phyloP scores from a whole-genome alignment of 2,888 invertebrate genomes.

The Cactoblastis cactorum region DNA sequence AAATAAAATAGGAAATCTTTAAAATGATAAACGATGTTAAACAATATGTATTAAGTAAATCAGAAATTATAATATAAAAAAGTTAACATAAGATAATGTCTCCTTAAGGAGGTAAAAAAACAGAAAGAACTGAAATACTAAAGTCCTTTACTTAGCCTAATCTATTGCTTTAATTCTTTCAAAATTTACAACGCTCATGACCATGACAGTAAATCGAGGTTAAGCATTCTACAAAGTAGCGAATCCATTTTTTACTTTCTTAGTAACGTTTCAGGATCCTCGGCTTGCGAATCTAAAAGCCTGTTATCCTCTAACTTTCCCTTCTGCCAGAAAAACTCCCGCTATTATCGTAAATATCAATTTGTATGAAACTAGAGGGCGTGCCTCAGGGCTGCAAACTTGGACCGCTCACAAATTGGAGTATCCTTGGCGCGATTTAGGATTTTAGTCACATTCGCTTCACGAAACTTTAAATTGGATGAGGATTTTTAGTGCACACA shows the following conservation, averaged over 20 bases:
- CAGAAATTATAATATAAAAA: too few relatives aligned
- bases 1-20: too few relatives aligned
- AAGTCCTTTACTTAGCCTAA: neutral
- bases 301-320: conserved; percentile 70
- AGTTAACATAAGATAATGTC: too few relatives aligned
- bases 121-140: neutral
- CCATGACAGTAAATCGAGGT: neutral
- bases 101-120: too few relatives aligned
- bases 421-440: conserved; percentile 56
- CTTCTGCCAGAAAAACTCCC: conserved; percentile 69
- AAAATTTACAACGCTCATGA: neutral
- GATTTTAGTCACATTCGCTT: conserved; percentile 48
- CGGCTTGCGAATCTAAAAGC: conserved; percentile 66
- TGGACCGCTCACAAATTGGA: conserved; percentile 67
- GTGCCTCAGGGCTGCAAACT: conserved; percentile 36
- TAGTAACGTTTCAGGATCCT: conserved; percentile 64
- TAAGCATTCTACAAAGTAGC: neutral
- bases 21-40: too few relatives aligned
- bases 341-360: conserved; percentile 79
- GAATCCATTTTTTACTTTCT: conserved; percentile 55
- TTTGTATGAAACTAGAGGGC: conserved; percentile 76
- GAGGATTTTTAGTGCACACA: conserved; percentile 13
- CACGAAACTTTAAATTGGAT: conserved; percentile 49
- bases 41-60: too few relatives aligned
- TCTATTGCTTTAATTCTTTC: neutral